Evolutionary conservation across 2,888 invertebrate species (phyloP).

Genomic region (Pollenia labialis): DNA sequence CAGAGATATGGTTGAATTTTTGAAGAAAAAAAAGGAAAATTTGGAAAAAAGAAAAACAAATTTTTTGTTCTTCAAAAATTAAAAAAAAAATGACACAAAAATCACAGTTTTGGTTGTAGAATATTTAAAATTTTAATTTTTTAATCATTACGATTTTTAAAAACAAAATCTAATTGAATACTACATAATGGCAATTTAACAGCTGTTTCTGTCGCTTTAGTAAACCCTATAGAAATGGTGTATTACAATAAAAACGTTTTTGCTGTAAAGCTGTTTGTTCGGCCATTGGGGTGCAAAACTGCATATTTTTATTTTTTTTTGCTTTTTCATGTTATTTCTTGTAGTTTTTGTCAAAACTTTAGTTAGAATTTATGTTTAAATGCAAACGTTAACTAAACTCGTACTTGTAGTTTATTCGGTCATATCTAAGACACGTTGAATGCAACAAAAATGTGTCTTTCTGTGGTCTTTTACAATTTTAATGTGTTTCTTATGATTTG

Average conservation of each 20-base stretch:
- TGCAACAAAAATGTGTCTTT: constrained; percentile 25
- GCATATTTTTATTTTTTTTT: background rate
- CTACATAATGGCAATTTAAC: background rate
- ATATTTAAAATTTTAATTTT: too few relatives aligned
- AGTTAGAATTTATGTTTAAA: constrained; percentile 63
- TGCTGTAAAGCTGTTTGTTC: constrained; percentile 14
- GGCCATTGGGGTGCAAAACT: constrained; percentile 26
- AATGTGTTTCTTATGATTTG: constrained; percentile 50
- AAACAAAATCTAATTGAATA: too few relatives aligned
- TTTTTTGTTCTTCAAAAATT: too few relatives aligned
- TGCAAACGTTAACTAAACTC: constrained; percentile 36
- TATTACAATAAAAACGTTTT: background rate
- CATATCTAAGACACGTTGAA: constrained; percentile 37
- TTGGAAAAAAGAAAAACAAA: too few relatives aligned
- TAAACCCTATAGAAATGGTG: constrained; percentile 3
- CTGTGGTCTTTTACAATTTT: background rate
- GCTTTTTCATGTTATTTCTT: constrained; percentile 2
- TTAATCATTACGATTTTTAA: too few relatives aligned
- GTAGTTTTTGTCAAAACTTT: constrained; percentile 31
- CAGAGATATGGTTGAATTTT: too few relatives aligned
- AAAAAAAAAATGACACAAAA: too few relatives aligned
- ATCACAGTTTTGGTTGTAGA: too few relatives aligned
- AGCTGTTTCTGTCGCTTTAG: background rate
- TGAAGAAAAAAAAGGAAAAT: too few relatives aligned
- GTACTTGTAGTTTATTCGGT: constrained; percentile 18